These are phyloP conservation scores for Callionymus lyra DNA, from an alignment of 2,113 vertebrate genomes.

Conservation along the genomic window DNA sequence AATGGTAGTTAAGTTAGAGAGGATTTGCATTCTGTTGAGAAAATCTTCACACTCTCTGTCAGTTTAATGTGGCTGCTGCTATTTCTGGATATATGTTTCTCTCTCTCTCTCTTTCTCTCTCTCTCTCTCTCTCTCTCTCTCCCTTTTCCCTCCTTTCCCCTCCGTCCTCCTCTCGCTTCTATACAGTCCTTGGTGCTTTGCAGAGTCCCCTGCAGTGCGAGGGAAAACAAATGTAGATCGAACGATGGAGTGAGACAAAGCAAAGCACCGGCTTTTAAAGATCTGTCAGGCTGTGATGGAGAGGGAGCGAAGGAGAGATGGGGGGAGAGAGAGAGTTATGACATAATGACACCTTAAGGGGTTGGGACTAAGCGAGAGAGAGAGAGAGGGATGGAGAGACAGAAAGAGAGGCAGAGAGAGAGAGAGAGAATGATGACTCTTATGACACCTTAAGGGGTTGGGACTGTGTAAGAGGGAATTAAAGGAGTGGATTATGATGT, in stretches of 20 bases:
- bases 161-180: conserved; percentile 46
- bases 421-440: conserved; percentile 23
- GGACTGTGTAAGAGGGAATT: conserved; percentile 32
- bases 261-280: conserved; percentile 72
- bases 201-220: conserved; percentile 64
- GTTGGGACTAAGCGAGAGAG: too few relatives aligned
- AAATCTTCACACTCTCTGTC: conserved; percentile 53
- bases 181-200: conserved; percentile 53
- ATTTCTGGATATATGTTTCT: too few relatives aligned
- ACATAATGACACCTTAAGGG: conserved; percentile 76
- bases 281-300: conserved; percentile 71
- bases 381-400: too few relatives aligned
- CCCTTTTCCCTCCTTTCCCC: conserved; percentile 22
- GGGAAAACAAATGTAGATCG: conserved; percentile 68
- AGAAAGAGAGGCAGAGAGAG: too few relatives aligned
- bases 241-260: conserved; percentile 62
- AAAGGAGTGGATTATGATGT: conserved; percentile 62
- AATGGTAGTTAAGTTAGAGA: conserved; percentile 59
- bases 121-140: conserved; percentile 42
- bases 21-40: conserved; percentile 63
- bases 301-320: conserved; percentile 39
- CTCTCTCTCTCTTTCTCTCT: too few relatives aligned
- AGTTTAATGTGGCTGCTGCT: conserved; percentile 57
- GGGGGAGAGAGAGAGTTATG: conserved; percentile 46
- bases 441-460: conserved; percentile 28